Conservation (phyloP, 2,888 invertebrate species). For the Drosophila nr. fundita region DNA sequence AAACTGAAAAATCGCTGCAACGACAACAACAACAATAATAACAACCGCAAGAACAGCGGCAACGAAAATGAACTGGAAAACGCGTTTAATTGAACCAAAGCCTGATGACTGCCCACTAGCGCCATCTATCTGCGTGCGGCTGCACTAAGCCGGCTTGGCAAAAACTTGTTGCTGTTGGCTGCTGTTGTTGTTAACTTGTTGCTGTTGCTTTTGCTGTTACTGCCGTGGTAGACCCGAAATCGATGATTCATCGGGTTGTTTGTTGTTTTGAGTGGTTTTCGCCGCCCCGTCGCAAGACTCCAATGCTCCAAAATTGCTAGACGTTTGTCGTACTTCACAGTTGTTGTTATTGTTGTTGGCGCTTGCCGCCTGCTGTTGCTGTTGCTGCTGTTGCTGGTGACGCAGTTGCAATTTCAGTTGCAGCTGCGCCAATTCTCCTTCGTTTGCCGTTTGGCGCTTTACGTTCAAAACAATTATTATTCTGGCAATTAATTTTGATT, state of each 20-base stretch:
- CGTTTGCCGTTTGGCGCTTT: constrained; percentile 68
- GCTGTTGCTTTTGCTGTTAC: constrained; percentile 24
- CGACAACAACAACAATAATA: constrained; percentile 23
- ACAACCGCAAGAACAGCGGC: constrained; percentile 22
- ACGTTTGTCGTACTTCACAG: constrained; percentile 65
- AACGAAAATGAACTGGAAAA: constrained; percentile 64
- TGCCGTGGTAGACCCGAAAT: constrained; percentile 61
- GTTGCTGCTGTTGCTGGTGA: constrained; percentile 42
- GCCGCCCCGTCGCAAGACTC: constrained; percentile 35
- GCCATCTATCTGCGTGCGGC: constrained; percentile 76
- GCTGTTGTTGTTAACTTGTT: constrained; percentile 20
- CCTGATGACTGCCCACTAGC: constrained; percentile 70
- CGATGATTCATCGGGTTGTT: constrained; percentile 79
- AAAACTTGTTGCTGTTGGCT: constrained; percentile 48
- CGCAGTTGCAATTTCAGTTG: constrained; percentile 72
- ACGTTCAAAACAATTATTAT: constrained; percentile 82
- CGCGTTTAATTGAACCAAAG: constrained; percentile 76
- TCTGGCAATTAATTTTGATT: constrained; percentile 83
- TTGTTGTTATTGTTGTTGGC: constrained; percentile 59
- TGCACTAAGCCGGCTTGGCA: constrained; percentile 62
- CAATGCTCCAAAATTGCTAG: constrained; percentile 65
- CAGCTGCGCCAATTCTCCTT: constrained; percentile 77
- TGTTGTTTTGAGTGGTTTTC: constrained; percentile 73
- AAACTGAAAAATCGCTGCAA: constrained; percentile 57
- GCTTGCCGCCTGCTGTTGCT: constrained; percentile 74